A percentile compares a stretch with the other conserved stretches of the same genome.
Evolutionary conservation across 1,140 invertebrate genomes (phyloP).

Genomic region (Drosophila melanica): DNA sequence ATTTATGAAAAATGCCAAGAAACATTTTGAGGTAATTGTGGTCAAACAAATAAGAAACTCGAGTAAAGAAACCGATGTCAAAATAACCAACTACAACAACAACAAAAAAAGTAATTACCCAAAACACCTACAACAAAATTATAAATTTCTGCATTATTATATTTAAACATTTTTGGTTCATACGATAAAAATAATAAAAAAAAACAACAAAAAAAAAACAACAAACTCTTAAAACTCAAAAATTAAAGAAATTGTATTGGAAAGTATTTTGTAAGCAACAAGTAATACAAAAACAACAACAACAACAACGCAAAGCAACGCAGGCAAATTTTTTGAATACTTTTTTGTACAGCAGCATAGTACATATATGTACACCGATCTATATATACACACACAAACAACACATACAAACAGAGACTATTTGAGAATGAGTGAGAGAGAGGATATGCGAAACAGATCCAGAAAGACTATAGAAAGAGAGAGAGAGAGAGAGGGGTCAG

Average conservation of each 20-base stretch:
- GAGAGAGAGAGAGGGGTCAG: conserved; percentile 4
- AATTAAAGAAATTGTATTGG: conserved; percentile 51
- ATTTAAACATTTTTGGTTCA: conserved; percentile 79
- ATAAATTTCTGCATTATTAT: conserved; percentile 81
- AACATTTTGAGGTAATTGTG: conserved; percentile 47
- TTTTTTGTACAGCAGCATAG: conserved; percentile 69
- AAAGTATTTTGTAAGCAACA: conserved; percentile 63
- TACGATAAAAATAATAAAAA: conserved; percentile 72
- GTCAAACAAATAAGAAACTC: conserved; percentile 45
- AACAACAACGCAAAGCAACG: conserved; percentile 60
- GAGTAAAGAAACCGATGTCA: conserved; percentile 38
- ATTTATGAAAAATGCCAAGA: conserved; percentile 62
- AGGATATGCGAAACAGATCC: conserved; percentile 44
- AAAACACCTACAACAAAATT: conserved; percentile 67
- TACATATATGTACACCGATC: conserved; percentile 52
- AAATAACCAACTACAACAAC: conserved; percentile 45
- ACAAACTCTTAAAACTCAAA: conserved; percentile 49
- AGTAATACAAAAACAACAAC: conserved; percentile 39
- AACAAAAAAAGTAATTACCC: conserved; percentile 47
- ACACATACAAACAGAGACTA: conserved; percentile 48
- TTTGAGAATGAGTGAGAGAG: conserved; percentile 23
- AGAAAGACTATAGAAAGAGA: conserved; percentile 40
- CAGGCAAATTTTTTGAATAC: conserved; percentile 70
- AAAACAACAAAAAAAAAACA: conserved; percentile 42
- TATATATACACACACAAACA: conserved; percentile 60